Conservation (phyloP, 2,113 vertebrate species). For the Stigmatopora argus region DNA sequence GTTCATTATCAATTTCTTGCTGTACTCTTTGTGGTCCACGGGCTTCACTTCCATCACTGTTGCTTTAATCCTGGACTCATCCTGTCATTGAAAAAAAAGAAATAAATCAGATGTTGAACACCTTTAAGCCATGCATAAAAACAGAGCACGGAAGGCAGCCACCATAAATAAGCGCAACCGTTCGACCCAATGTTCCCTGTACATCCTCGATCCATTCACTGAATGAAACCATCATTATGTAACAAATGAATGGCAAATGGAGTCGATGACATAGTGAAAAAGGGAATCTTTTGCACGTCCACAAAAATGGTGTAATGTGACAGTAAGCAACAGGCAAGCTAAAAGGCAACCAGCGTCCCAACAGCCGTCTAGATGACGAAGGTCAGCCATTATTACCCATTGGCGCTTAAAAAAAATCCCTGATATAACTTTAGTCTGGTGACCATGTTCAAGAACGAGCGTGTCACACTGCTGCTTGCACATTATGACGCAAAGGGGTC, state of each 20-base stretch:
- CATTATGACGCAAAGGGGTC: background rate
- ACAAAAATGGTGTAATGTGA: background rate
- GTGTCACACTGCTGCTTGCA: background rate
- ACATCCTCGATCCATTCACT: too few relatives aligned
- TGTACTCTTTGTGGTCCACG: constrained; percentile 86
- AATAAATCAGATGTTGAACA: background rate
- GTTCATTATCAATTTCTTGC: constrained; percentile 81
- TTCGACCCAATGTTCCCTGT: too few relatives aligned
- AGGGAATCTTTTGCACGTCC: background rate
- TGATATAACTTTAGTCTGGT: background rate
- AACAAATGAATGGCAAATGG: background rate
- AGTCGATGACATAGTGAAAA: background rate
- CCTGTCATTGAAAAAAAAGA: constrained; percentile 65
- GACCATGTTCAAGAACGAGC: constrained; percentile 7
- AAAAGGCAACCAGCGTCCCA: constrained; percentile 25
- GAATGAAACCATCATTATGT: background rate
- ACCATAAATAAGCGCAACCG: too few relatives aligned
- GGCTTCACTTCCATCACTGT: constrained; percentile 86
- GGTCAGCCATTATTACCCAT: constrained; percentile 47
- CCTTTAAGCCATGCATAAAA: background rate
- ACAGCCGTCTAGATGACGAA: constrained; percentile 49
- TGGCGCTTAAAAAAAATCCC: constrained; percentile 27
- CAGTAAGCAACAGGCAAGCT: constrained; percentile 4
- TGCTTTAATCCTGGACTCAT: constrained; percentile 93
- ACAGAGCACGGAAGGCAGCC: too few relatives aligned